Conservation (phyloP, 1,140 invertebrate species). For the Zophobas morio region DNA sequence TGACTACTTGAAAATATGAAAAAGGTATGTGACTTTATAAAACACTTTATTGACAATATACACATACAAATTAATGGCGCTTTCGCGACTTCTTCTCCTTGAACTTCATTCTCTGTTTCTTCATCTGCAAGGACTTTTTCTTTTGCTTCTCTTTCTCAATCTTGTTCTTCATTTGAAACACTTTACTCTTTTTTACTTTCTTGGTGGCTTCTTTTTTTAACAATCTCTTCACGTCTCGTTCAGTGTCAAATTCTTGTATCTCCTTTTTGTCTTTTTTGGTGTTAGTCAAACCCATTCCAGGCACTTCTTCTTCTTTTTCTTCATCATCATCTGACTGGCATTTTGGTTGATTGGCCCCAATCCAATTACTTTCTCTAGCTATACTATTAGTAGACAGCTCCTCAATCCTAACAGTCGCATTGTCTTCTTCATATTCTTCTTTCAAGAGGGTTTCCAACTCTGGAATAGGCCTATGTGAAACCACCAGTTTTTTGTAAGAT, state of each 20-base stretch:
- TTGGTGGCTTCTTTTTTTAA: slow-evolving; percentile 78
- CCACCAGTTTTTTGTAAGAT: slow-evolving; percentile 75
- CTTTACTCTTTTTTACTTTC: slow-evolving; percentile 80
- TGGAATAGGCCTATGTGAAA: slow-evolving; percentile 76
- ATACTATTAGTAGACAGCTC: slow-evolving; percentile 78
- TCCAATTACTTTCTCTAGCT: slow-evolving; percentile 77
- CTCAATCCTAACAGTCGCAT: slow-evolving; percentile 82
- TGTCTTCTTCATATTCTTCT: slow-evolving; percentile 80
- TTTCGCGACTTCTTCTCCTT: slow-evolving; percentile 43
- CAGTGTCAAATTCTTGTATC: slow-evolving; percentile 68
- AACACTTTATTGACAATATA: not conserved
- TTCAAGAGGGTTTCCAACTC: slow-evolving; percentile 77
- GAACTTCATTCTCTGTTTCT: slow-evolving; percentile 54
- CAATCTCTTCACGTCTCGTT: slow-evolving; percentile 77
- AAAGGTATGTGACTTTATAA: not conserved
- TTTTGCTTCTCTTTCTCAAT: slow-evolving; percentile 75
- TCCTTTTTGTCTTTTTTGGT: slow-evolving; percentile 53
- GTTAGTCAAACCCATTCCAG: slow-evolving; percentile 72
- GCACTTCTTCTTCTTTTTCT: slow-evolving; percentile 67
- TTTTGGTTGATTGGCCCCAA: slow-evolving; percentile 77
- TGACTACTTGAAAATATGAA: too few relatives aligned
- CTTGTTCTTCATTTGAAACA: slow-evolving; percentile 80
- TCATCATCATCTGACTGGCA: slow-evolving; percentile 68
- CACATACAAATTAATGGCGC: not conserved
- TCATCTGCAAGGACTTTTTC: slow-evolving; percentile 69